Evolutionary conservation across 2,888 invertebrate genomes (phyloP).

Genomic region (Loripinus fragilis): DNA sequence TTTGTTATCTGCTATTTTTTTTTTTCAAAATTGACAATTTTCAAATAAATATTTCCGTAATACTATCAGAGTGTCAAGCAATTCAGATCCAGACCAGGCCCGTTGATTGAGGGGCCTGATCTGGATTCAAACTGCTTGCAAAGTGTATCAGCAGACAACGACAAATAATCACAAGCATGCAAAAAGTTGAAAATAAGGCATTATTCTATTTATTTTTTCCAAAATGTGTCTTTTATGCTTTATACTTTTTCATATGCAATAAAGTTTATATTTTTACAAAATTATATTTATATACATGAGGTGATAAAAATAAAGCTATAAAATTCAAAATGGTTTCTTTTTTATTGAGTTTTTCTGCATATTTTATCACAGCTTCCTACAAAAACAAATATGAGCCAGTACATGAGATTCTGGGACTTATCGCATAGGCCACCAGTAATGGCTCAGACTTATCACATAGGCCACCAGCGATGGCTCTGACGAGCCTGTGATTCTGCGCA

Average conservation of each 20-base stretch:
- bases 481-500: not conserved
- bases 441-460: no score
- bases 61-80: not conserved
- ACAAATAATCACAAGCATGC: no score
- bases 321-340: not conserved
- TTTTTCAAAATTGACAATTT: no score
- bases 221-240: not conserved
- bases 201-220: no score
- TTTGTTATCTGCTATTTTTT: no score
- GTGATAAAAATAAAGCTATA: not conserved
- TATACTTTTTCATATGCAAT: not conserved
- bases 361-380: conserved; percentile 2
- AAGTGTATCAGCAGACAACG: no score
- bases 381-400: not conserved
- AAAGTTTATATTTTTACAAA: not conserved
- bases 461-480: not conserved
- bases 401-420: no score
- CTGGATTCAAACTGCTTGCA: not conserved
- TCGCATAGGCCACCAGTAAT: no score
- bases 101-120: not conserved
- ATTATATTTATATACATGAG: conserved; percentile 8
- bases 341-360: not conserved
- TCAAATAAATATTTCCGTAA: no score
- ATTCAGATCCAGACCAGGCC: not conserved
- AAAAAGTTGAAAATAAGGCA: no score